Evolutionary conservation across 1,140 invertebrate species (phyloP).

Genomic region (Zaprionus capensis): DNA sequence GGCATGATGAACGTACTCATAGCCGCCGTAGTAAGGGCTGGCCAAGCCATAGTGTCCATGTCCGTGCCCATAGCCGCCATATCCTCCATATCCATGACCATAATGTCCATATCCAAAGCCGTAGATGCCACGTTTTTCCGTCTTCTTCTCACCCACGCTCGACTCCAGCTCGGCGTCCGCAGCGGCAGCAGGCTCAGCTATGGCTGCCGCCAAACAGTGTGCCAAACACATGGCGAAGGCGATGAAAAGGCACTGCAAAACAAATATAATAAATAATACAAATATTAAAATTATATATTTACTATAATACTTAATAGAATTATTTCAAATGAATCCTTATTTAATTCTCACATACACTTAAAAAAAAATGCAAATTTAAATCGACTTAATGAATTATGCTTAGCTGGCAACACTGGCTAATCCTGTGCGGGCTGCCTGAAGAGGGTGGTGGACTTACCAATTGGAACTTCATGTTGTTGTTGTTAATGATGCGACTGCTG

Average conservation of each 20-base stretch:
- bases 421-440: neutral
- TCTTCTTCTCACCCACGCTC: constrained; percentile 68
- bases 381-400: too few species aligned
- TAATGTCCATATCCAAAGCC: constrained; percentile 74
- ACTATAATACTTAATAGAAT: too few species aligned
- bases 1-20: constrained; percentile 60
- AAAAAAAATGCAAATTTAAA: too few species aligned
- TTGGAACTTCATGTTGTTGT: neutral
- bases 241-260: constrained; percentile 62
- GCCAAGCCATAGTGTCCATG: constrained; percentile 51
- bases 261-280: neutral
- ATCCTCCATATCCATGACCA: constrained; percentile 53
- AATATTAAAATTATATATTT: neutral
- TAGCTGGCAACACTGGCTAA: neutral
- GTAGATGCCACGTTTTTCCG: constrained; percentile 75
- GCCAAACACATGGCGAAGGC: constrained; percentile 59
- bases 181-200: constrained; percentile 52
- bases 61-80: constrained; percentile 58
- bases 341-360: too few species aligned
- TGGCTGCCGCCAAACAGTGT: constrained; percentile 62
- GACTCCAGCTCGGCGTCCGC: constrained; percentile 34
- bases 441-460: neutral
- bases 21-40: constrained; percentile 69
- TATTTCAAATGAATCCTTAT: too few species aligned
- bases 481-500: constrained; percentile 23